Conservation (phyloP, 2,797 vertebrate genomes). For the Urophycis tenuis region DNA sequence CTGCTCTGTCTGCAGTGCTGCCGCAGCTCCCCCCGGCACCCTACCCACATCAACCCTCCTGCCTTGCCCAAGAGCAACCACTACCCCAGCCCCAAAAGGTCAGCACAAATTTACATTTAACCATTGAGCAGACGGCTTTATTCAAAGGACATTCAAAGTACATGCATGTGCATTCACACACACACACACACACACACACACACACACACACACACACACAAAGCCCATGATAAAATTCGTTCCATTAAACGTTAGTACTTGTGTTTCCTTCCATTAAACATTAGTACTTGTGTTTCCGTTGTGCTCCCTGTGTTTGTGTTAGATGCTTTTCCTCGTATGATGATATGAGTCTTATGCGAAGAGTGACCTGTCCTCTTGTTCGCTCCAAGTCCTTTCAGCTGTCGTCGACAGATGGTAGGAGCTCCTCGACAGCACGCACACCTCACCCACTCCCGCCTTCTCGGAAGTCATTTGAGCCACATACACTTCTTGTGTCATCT, state of each 20-base stretch:
- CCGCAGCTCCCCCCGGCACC: slow-evolving; percentile 68
- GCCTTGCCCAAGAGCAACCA: slow-evolving; percentile 86
- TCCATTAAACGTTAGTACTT: too few species aligned
- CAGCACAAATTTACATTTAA: slow-evolving; percentile 18
- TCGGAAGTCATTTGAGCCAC: not conserved
- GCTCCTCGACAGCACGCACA: not conserved
- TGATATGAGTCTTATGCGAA: slow-evolving; percentile 93
- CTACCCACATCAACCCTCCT: slow-evolving; percentile 58
- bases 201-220: too few species aligned
- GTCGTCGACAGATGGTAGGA: slow-evolving; percentile 85
- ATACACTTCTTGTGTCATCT: not conserved
- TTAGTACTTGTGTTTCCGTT: not conserved
- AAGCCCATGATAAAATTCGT: too few species aligned
- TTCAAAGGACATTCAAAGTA: not conserved
- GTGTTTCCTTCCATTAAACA: too few species aligned
- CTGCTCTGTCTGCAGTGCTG: slow-evolving; percentile 89
- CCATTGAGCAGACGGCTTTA: not conserved
- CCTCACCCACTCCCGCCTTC: not conserved
- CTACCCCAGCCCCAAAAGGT: slow-evolving; percentile 97
- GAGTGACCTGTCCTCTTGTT: slow-evolving; percentile 87
- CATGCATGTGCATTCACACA: not conserved
- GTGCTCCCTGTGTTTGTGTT: not conserved
- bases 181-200: not conserved
- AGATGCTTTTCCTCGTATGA: slow-evolving; percentile 97
- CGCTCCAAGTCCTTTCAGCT: slow-evolving; percentile 95